Conservation (phyloP, 92 coral and sea anemone species). For the Bergia puertoricense region DNA sequence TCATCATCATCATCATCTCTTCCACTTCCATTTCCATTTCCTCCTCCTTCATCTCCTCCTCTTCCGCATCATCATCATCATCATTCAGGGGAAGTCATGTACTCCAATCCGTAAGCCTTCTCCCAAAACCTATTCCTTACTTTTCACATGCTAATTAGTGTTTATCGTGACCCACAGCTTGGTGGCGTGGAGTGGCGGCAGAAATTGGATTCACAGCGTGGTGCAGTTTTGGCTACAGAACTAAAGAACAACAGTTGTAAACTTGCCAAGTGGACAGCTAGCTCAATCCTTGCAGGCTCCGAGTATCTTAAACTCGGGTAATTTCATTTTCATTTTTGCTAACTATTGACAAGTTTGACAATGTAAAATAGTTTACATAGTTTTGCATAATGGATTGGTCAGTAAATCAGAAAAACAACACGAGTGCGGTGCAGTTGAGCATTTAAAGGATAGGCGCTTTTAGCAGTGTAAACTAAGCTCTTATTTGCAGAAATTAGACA, state of each 20-base stretch:
- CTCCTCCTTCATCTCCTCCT: no score
- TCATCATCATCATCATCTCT: no score
- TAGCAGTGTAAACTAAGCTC: no score
- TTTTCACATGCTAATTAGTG: not conserved
- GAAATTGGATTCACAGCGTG: conserved; percentile 96
- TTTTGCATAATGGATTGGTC: no score
- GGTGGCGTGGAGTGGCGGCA: conserved; percentile 98
- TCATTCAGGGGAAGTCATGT: not conserved
- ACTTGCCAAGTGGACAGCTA: conserved; percentile 97
- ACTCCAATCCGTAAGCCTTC: not conserved
- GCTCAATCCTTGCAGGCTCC: conserved; percentile 87
- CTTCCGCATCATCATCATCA: no score
- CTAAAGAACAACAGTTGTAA: conserved; percentile 97
- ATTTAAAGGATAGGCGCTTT: no score
- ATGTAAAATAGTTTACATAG: no score
- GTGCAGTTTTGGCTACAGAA: conserved; percentile 98
- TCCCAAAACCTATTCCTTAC: not conserved
- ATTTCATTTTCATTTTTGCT: not conserved
- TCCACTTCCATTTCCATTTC: no score
- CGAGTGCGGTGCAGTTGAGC: no score
- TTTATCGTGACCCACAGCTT: conserved; percentile 47
- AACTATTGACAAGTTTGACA: not conserved
- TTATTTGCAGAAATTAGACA: no score
- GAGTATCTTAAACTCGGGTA: conserved; percentile 96
- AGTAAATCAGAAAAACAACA: no score